Percentiles rank a stretch among this genome's conserved stretches.
phyloP scores from a whole-genome alignment of 2,797 vertebrate genomes.

The Diceros bicornis region DNA sequence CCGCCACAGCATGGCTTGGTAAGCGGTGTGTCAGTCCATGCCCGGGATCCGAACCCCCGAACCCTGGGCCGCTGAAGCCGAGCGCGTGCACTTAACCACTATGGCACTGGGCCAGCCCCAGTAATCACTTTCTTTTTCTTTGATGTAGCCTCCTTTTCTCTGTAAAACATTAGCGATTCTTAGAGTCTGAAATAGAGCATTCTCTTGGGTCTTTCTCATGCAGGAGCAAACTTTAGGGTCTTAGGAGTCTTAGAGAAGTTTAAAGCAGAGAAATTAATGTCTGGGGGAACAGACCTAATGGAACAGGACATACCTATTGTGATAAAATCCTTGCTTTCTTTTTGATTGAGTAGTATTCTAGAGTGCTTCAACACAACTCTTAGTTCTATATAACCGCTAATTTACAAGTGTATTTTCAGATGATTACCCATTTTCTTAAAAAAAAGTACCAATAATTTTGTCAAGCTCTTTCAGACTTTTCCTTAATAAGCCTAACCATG shows the following conservation, averaged over 20 bases:
- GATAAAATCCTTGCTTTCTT: not conserved
- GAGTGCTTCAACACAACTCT: not conserved
- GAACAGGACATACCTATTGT: not conserved
- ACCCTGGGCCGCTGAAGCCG: too few species aligned
- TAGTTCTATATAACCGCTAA: conserved; percentile 39
- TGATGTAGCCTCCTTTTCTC: not conserved
- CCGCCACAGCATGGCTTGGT: too few species aligned
- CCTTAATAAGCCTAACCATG: conserved; percentile 22
- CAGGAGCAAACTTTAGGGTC: conserved; percentile 28
- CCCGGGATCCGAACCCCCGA: too few species aligned
- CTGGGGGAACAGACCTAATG: not conserved
- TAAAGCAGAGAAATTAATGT: not conserved
- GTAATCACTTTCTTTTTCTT: conserved; percentile 28
- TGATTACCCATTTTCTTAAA: conserved; percentile 31
- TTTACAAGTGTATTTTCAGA: conserved; percentile 60
- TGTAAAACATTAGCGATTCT: conserved; percentile 1
- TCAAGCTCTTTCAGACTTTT: conserved; percentile 18
- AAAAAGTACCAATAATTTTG: not conserved
- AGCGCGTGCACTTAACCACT: too few species aligned
- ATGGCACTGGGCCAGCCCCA: too few species aligned
- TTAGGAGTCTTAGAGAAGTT: not conserved
- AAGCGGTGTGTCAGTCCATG: too few species aligned
- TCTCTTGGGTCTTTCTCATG: conserved; percentile 53
- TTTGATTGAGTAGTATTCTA: conserved; percentile 21
- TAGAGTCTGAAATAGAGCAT: not conserved